Conservation (phyloP, 2,888 invertebrate species). For the Muschampia plurimacula region DNA sequence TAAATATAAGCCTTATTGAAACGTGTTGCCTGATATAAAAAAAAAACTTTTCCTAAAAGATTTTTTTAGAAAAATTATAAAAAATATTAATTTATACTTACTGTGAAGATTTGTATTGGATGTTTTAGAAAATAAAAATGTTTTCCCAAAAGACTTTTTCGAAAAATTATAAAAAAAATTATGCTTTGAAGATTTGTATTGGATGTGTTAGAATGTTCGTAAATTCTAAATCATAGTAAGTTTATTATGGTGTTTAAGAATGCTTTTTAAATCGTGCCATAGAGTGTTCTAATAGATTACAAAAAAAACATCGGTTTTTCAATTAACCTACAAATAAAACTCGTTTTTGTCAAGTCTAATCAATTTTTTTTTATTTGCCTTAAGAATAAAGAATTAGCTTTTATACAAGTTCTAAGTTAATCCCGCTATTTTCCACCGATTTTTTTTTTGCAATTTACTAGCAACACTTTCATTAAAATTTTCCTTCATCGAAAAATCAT, state of each 20-base stretch:
- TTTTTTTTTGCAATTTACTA: slow-evolving; percentile 14
- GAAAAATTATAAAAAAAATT: too few relatives aligned
- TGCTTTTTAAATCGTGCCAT: neutral
- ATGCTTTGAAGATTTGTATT: neutral
- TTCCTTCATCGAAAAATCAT: neutral
- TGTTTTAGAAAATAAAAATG: neutral
- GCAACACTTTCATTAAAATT: neutral
- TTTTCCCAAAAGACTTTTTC: neutral
- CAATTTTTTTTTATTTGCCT: neutral
- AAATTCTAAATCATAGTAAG: neutral
- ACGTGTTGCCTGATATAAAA: slow-evolving; percentile 34
- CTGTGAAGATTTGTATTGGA: neutral
- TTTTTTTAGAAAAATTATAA: slow-evolving; percentile 3
- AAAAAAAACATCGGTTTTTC: neutral
- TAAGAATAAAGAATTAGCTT: too few relatives aligned
- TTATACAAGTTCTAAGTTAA: neutral
- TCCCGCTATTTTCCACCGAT: neutral
- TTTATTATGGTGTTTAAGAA: too few relatives aligned
- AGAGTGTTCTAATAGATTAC: neutral
- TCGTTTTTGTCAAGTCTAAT: neutral
- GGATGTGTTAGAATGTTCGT: neutral
- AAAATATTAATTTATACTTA: neutral
- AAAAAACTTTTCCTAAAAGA: neutral
- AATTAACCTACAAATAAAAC: neutral
- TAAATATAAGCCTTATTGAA: slow-evolving; percentile 35